Base-by-base conservation (phyloP, 2,113 vertebrate genomes). In the Stigmatopora nigra region DNA sequence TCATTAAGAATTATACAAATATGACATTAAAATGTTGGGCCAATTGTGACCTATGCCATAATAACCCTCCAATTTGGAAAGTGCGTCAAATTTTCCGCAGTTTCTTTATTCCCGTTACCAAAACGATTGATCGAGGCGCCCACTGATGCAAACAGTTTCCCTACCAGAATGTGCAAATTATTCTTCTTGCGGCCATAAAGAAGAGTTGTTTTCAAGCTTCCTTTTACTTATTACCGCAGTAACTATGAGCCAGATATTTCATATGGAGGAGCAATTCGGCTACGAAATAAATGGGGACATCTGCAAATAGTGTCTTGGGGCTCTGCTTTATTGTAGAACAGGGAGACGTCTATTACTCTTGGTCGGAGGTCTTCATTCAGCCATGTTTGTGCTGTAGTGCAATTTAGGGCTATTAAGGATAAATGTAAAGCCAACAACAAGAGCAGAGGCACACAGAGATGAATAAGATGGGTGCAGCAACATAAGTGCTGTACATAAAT, bases 21-120 rank as follows among this genome's bases (percentile, higher is more conserved):
- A 65, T n/a, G 19, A 65, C 63, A 68, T 53, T 47, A 72, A 72
- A 60, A 56, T 61, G 64, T 66, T 36, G 63, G 63, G 73, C 41
- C 36, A 17, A 49, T 8, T 13, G 61, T 8, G 19, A 13, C 55
- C 15, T 51, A 1, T 10, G 58, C 35, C 57, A 13, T 45, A 7
- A 65, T 69, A 22, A 65, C 6, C 48, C 62, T 63, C 63, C 17
- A 65, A 67, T 47, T 35, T 5, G 3, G 12, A 59, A 15, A 13
- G 47, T 69, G 57, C 16, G 3, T 62, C 59, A 48, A 25, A 53
- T 53, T 71, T 60, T 66, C 60, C 38, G 63, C 59, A 71, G 15
- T 41, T 41, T 41, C 9, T 41, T 41, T 4, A 41, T 41, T 58
- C 59, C 51, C 12, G 35, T 25, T 14, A 15, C 35, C 38, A 22